A percentile compares a stretch with the other conserved stretches of the same genome.
Conservation (phyloP, 1,140 invertebrate species). For the Brachionus sp. region DNA sequence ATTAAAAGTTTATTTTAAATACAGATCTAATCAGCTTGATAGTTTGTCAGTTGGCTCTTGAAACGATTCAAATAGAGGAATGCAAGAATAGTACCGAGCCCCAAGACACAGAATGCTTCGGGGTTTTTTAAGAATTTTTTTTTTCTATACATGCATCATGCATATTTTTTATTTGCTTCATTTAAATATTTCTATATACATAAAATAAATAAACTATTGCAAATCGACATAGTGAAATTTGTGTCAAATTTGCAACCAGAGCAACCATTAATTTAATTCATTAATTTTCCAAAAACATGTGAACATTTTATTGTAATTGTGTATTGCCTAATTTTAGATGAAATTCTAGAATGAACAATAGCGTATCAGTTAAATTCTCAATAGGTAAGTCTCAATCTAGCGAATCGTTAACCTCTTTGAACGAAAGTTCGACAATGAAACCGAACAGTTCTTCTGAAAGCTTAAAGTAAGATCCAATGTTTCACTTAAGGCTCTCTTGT, state of each 20-base stretch:
- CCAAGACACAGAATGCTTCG: neutral
- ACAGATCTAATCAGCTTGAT: neutral
- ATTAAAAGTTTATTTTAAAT: neutral
- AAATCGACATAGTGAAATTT: neutral
- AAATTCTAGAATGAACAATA: neutral
- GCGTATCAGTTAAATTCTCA: neutral
- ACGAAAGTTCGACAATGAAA: neutral
- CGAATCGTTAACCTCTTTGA: neutral
- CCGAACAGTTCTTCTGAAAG: neutral
- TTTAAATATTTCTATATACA: neutral
- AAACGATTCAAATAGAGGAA: neutral
- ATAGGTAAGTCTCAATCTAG: conserved; percentile 24
- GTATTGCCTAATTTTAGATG: conserved; percentile 2
- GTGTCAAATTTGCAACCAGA: neutral
- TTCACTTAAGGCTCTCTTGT: neutral
- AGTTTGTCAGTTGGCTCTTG: neutral
- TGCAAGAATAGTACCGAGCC: neutral
- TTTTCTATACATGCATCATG: neutral
- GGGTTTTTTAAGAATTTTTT: neutral
- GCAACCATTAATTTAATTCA: neutral
- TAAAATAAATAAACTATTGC: neutral
- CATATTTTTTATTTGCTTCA: neutral
- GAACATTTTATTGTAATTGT: neutral
- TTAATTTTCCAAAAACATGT: neutral
- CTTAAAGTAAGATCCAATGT: neutral